These are phyloP conservation scores for Drosophila kohkoa DNA, from an alignment of 1,140 invertebrate species.

Conservation along the genomic window DNA sequence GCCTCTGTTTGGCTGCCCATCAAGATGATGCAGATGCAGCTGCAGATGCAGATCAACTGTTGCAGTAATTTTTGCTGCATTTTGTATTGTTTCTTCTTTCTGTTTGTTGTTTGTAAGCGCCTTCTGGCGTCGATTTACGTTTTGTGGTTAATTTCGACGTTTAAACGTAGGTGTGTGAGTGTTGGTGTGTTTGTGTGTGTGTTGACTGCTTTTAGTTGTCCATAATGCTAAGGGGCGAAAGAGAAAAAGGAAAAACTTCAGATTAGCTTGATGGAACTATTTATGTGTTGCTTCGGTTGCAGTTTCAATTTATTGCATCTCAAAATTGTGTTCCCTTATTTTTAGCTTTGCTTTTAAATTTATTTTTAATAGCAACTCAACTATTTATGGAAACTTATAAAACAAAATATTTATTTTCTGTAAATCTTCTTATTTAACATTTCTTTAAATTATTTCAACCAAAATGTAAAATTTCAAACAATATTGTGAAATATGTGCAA, in stretches of 20 bases:
- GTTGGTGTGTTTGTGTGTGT: slow-evolving; percentile 26
- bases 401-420: not conserved
- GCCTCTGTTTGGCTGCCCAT: slow-evolving; percentile 39
- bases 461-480: no score
- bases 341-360: slow-evolving; percentile 19
- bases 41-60: slow-evolving; percentile 52
- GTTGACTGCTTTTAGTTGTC: slow-evolving; percentile 57
- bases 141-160: slow-evolving; percentile 38
- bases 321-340: slow-evolving; percentile 26
- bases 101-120: slow-evolving; percentile 17
- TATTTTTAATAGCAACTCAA: slow-evolving; percentile 8
- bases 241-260: slow-evolving; percentile 19
- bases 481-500: no score
- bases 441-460: no score
- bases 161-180: slow-evolving; percentile 4
- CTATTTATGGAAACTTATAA: not conserved
- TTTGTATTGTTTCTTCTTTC: slow-evolving; percentile 33
- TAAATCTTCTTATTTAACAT: no score
- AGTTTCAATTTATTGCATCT: slow-evolving; percentile 5
- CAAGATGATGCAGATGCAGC: slow-evolving; percentile 51
- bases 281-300: slow-evolving; percentile 32
- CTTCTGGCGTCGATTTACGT: slow-evolving; percentile 34
- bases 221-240: slow-evolving; percentile 65
- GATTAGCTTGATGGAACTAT: slow-evolving; percentile 51
- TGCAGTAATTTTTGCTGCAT: slow-evolving; percentile 49